A percentile compares a stretch with the other conserved stretches of the same genome.
Conservation (phyloP, 2,113 vertebrate genomes). For the Tachysurus vachellii region DNA sequence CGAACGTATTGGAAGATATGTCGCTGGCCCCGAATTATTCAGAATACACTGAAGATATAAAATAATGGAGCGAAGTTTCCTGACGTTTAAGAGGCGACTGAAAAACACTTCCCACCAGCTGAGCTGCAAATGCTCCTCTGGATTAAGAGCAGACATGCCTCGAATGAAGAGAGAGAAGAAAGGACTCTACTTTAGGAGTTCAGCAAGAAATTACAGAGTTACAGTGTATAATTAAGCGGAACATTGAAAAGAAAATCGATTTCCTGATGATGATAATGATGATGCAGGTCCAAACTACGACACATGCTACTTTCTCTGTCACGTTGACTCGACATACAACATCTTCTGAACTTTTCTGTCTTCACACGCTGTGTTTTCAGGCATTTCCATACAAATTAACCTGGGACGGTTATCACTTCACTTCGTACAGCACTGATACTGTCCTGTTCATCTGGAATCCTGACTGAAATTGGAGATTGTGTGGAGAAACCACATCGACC, state of each 20-base stretch:
- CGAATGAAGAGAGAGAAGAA: not conserved
- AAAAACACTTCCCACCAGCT: not conserved
- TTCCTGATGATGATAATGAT: not conserved
- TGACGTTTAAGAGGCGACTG: not conserved
- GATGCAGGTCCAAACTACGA: not conserved
- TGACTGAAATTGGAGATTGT: not conserved
- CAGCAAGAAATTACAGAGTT: not conserved
- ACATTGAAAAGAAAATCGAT: not conserved
- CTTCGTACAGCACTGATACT: not conserved
- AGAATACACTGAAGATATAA: too few species aligned
- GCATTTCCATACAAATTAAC: not conserved
- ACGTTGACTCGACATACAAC: not conserved
- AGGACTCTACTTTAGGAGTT: not conserved
- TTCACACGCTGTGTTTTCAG: not conserved
- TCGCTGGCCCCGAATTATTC: not conserved
- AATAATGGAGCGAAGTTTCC: not conserved
- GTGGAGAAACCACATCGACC: not conserved
- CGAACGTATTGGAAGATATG: not conserved
- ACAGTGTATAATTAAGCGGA: not conserved
- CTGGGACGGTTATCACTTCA: not conserved
- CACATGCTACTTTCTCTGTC: not conserved
- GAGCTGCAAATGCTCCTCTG: not conserved
- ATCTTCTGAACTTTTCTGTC: not conserved
- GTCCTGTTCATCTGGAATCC: not conserved
- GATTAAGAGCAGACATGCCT: not conserved